Evolutionary conservation across 1,140 invertebrate genomes (phyloP).

Genomic region (Archivesica marissinica): DNA sequence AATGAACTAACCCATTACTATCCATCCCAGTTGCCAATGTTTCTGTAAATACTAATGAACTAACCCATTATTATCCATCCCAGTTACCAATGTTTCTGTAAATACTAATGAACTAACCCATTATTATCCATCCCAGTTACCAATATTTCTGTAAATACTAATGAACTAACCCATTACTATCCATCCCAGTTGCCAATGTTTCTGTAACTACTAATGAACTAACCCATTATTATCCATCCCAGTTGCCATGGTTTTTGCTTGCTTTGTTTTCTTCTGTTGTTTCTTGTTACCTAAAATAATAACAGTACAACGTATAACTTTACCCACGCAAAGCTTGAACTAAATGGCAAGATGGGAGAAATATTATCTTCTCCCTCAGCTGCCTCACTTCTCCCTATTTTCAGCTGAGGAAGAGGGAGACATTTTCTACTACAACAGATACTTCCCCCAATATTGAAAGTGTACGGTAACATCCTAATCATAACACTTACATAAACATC

Average conservation of each 20-base stretch:
- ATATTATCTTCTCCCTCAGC: not conserved
- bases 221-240: not conserved
- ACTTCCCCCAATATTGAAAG: not conserved
- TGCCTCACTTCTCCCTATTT: too few species aligned
- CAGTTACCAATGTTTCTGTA: not conserved
- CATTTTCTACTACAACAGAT: not conserved
- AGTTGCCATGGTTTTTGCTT: not conserved
- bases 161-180: not conserved
- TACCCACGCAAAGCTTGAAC: not conserved
- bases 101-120: too few species aligned
- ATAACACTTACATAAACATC: not conserved
- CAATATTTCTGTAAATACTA: too few species aligned
- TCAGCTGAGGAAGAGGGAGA: not conserved
- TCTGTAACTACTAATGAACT: not conserved
- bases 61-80: too few species aligned
- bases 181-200: not conserved
- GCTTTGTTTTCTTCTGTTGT: not conserved
- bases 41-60: not conserved
- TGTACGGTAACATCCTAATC: not conserved
- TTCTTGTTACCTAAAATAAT: conserved; percentile 24
- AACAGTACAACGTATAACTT: too few species aligned
- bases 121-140: too few species aligned
- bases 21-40: not conserved
- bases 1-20: not conserved
- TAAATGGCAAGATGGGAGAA: not conserved